phyloP scores from a whole-genome alignment of 1,140 invertebrate genomes.

The Thaumatotibia leucotreta region DNA sequence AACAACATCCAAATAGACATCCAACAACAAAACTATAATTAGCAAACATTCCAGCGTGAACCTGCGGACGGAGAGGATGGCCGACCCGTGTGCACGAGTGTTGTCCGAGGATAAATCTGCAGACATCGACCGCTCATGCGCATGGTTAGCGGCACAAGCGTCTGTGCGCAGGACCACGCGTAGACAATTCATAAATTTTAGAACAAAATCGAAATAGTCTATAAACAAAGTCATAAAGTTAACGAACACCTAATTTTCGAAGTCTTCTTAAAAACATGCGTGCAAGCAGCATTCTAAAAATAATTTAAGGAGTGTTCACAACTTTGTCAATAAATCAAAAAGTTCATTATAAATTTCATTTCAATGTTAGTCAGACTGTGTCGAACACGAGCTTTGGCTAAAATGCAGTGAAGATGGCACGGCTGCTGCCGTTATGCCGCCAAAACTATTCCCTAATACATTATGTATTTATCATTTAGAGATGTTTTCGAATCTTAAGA shows the following conservation, averaged over 20 bases:
- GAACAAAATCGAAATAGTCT: constrained; percentile 49
- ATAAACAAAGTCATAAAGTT: constrained; percentile 49
- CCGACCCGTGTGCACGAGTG: not conserved
- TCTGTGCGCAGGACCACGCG: constrained; percentile 47
- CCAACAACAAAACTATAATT: constrained; percentile 38
- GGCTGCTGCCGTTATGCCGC: not conserved
- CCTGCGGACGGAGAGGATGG: not conserved
- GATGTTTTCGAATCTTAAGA: not conserved
- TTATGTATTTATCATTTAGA: constrained; percentile 17
- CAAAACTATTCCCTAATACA: constrained; percentile 18
- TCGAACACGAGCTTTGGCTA: constrained; percentile 23
- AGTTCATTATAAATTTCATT: constrained; percentile 64
- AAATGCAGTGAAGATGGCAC: constrained; percentile 19
- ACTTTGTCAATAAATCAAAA: constrained; percentile 20
- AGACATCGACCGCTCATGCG: not conserved
- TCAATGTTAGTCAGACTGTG: constrained; percentile 30
- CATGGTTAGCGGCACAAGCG: not conserved
- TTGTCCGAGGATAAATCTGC: not conserved
- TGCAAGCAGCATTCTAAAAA: not conserved
- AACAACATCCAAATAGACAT: constrained; percentile 38
- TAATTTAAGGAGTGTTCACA: constrained; percentile 4
- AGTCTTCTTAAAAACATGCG: constrained; percentile 13
- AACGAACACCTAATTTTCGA: constrained; percentile 30
- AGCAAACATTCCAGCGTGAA: constrained; percentile 21
- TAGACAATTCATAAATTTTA: constrained; percentile 63